Base-by-base conservation (phyloP, 2,113 vertebrate species). In the Fregetta grallaria region DNA sequence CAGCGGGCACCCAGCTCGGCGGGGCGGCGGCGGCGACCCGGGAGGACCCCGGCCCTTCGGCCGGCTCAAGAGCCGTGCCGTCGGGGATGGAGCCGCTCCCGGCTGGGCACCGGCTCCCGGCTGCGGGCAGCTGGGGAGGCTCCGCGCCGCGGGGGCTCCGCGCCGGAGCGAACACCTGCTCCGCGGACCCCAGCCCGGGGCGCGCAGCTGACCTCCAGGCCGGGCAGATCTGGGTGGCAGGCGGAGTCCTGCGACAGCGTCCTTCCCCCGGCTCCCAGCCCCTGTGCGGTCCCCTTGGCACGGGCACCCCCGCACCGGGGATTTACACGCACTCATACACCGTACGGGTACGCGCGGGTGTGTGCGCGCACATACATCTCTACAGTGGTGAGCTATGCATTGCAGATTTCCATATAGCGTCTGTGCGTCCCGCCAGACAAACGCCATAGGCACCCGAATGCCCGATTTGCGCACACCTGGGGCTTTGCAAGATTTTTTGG, bases 391-490 rank as follows among this genome's bases (percentile, higher is more conserved):
- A 29, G 17, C 34, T 14, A 34, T 3, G 1, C 34, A 0, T 10
- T 6, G 16, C 76, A 2, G 44, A 3, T 11, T 25, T 4, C 45
- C n/a, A 2, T 13, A 0, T 0, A 5, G 29, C 0, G 34, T 1
- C 77, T 2, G 21, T 1, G 49, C 8, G 13, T 13, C 42, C 30
- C 50, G 53, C 36, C 59, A 3, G 70, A 3, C 34, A 8, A 26
- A 23, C 1, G 38, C n/a, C 70, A 7, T 3, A 2, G 16, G 34
- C 56, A 2, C 50, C 7, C 16, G 26, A 5, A 3, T 1, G 56
- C 34, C 15, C 53, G 6, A 1, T 26, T 10, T 3, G 10, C 4
- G 5, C 88, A 7, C 78, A 5, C 9, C 13, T 0, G 56, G 61
- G 40, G 47, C 40, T 81, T 27, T 10, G 87, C 34, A 1, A 30